Conservation (phyloP, 2,888 invertebrate species). For the Troglohyphantes excavatus region DNA sequence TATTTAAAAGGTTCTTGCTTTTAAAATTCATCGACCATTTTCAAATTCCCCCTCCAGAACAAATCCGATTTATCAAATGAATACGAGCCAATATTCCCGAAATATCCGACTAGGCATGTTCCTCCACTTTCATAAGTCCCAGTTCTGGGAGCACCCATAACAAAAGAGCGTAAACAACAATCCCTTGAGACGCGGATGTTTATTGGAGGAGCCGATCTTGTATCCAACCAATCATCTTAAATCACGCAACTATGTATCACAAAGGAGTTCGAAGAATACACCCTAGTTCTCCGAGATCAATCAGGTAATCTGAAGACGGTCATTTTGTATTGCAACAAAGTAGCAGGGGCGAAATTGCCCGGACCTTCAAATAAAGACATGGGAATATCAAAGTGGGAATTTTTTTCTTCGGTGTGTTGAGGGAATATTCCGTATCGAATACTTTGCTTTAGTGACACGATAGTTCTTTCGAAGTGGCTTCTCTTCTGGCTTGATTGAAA, state of each 20-base stretch:
- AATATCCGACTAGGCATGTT: no score
- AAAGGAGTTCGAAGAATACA: background rate
- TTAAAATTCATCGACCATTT: no score
- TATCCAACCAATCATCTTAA: constrained; percentile 34
- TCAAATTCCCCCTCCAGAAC: no score
- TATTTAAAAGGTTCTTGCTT: no score
- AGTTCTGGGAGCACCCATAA: background rate
- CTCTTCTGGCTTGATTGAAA: background rate
- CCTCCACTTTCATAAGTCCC: no score
- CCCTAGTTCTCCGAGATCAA: background rate
- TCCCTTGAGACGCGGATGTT: background rate
- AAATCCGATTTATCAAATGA: no score
- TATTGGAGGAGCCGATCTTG: background rate
- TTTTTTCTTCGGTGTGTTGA: background rate
- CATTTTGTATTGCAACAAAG: background rate
- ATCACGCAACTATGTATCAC: constrained; percentile 44
- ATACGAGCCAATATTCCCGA: no score
- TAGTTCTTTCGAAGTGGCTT: background rate
- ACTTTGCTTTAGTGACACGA: background rate
- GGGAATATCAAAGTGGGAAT: no score
- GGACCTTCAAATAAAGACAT: background rate
- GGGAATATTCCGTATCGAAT: background rate
- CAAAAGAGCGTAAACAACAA: background rate
- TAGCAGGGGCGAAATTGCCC: background rate
- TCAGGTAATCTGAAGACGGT: no score